Base-by-base conservation (phyloP, 2,797 vertebrate genomes). In the Mionectes olivaceus region DNA sequence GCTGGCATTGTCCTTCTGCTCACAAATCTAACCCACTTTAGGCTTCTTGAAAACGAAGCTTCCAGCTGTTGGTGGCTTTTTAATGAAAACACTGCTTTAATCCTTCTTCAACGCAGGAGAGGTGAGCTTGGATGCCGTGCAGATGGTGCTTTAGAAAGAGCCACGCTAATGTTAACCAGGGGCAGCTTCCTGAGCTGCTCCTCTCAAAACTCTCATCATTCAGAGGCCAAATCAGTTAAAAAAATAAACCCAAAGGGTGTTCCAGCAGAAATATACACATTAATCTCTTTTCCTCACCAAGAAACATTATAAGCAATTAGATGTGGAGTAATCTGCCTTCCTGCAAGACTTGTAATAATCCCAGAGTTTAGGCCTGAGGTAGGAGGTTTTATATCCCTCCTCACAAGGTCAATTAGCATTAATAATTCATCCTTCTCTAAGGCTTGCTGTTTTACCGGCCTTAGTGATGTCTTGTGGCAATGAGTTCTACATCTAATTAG, bases 391-490 rank as follows among this genome's bases (percentile, higher is more conserved):
- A 73, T 86, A 91, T 75, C 43, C 89, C 55, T 81, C 69, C 57
- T 94, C 84, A 65, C 82, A 93, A 93, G 91, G 89, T 94, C 94
- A 94, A 91, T 93, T 92, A 93, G 80, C 91, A 94, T 94, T 91
- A 95, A 94, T 95, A 96, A 95, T 92, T 94, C 81, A 94, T 90
- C 77, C 60, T 92, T 74, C 84, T 91, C 87, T 74, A 43, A 93
- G 83, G 87, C 92, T 85, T 94, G 71, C 56, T 83, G 41, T 89
- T 94, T 94, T 28, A 68, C 83, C 71, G 83, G 76, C 84, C 91
- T 77, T 18, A 63, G 44, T 35, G 60, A 87, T 91, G 60, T 77
- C 95, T 90, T 35, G 68, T 91, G 71, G 87, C 87, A 83, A 86
- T 8, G 30, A 88, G 35, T 68, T 87, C 73, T 77, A 90, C 87